phyloP scores from a whole-genome alignment of 2,888 invertebrate genomes.

The Hirtodrosophila confusa region DNA sequence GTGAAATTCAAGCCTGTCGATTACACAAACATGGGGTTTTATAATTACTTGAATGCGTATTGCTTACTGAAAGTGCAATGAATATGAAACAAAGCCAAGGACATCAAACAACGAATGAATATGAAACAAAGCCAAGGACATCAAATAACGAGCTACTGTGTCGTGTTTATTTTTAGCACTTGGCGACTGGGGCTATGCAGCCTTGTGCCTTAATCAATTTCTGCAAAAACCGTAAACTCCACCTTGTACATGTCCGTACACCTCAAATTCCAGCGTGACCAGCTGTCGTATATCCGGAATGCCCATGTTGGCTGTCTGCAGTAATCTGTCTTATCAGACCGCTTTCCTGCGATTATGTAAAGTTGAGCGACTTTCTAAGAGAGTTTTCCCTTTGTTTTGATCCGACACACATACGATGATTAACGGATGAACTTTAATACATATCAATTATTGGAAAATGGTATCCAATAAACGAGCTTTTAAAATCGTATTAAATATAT shows the following conservation, averaged over 20 bases:
- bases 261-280: conserved; percentile 94
- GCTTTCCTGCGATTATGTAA: conserved; percentile 45
- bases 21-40: conserved; percentile 28
- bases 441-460: conserved; percentile 8
- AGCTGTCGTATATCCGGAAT: conserved; percentile 87
- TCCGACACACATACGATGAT: not conserved
- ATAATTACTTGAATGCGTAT: conserved; percentile 3
- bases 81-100: conserved; percentile 57
- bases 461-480: not conserved
- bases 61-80: conserved; percentile 30
- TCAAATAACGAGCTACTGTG: conserved; percentile 42
- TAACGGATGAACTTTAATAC: conserved; percentile 8
- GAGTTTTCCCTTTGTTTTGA: not conserved
- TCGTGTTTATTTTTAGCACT: conserved; percentile 58
- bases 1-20: conserved; percentile 92
- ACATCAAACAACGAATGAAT: conserved; percentile 42
- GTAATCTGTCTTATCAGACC: not conserved
- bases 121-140: conserved; percentile 64
- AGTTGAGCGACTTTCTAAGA: conserved; percentile 6
- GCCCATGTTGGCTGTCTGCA: conserved; percentile 84
- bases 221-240: conserved; percentile 39
- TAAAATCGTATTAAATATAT: conserved; percentile 11
- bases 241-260: conserved; percentile 96
- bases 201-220: not conserved
- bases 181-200: not conserved